Percentiles rank a stretch among this genome's conserved stretches.
Evolutionary conservation across 2,113 vertebrate genomes (phyloP).

Genomic region (Labeo catla): DNA sequence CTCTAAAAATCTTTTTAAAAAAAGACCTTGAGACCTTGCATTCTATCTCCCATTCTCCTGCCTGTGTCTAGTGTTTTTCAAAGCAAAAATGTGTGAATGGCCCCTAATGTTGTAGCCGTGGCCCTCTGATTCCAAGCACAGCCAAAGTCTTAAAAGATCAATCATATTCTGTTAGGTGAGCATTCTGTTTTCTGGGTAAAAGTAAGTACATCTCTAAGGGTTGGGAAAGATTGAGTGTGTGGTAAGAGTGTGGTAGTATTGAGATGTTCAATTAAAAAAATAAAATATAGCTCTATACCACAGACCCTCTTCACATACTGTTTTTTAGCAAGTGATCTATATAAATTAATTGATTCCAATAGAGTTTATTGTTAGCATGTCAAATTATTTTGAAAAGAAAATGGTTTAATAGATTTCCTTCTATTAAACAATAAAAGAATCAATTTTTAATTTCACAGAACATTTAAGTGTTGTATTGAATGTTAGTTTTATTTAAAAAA

Average conservation of each 20-base stretch:
- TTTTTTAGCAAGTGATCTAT: background rate
- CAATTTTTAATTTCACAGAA: too few relatives aligned
- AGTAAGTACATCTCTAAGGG: background rate
- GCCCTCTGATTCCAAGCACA: background rate
- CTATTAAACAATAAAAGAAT: too few relatives aligned
- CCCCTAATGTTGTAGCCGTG: background rate
- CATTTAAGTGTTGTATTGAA: too few relatives aligned
- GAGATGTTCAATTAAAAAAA: background rate
- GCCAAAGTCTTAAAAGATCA: background rate
- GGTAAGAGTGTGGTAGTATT: background rate
- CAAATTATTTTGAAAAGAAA: background rate
- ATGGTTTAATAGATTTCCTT: background rate
- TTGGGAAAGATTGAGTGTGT: background rate
- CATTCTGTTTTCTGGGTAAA: background rate
- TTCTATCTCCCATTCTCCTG: too few relatives aligned
- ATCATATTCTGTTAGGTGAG: background rate
- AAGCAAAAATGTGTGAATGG: too few relatives aligned
- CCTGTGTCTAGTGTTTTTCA: too few relatives aligned
- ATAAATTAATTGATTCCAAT: background rate
- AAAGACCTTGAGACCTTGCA: too few relatives aligned
- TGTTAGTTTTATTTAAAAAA: background rate
- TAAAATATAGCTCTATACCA: background rate
- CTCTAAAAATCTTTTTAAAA: too few relatives aligned
- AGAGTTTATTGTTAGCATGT: background rate
- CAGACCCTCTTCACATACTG: background rate